Base-by-base conservation (phyloP, 2,797 vertebrate genomes). In the Labroides dimidiatus region DNA sequence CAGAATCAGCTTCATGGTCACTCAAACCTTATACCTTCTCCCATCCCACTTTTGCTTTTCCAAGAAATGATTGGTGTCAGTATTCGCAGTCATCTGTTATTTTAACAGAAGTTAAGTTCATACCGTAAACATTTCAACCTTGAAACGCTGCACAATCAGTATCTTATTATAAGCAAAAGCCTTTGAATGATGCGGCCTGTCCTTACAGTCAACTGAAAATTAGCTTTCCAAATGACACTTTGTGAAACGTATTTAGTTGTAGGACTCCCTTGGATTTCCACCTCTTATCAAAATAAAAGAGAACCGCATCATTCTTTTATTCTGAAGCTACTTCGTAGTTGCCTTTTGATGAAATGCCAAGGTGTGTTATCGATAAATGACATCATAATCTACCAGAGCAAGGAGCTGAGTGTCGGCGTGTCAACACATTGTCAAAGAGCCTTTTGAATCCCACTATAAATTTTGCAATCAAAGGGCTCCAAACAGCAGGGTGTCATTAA, bases 401-500 rank as follows among this genome's bases (percentile, higher is more conserved):
- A 33, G 12, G 16, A n/a, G 24, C 3, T n/a, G n/a, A n/a, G n/a
- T 27, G 24, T 6, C 3, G 24, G 6, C 24, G 10, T 63, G n/a
- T 61, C 53, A 33, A 57, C 20, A 27, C 8, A 30, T 49, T 17
- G 9, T 45, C 33, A 71, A 54, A 47, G 62, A 42, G 52, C 30
- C 13, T 48, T 82, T 58, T 45, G 5, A 53, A 37, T 20, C 23
- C 4, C 42, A 24, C 2, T 39, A 11, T 69, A 16, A 41, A 65
- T 47, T 51, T n/a, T 77, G 39, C 11, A 39, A 2, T 37, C 33
- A n/a, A 23, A 71, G 39, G 37, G 44, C 4, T 54, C 45, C 56
- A 74, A 75, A 59, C 51, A 45, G 66, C 20, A 55, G 45, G 14
- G 15, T 39, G 33, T 45, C 37, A 67, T 77, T 67, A 63, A 71